A percentile compares a stretch with the other conserved stretches of the same genome.
phyloP scores from a whole-genome alignment of 2,797 vertebrate genomes.

The Lophotriccus pileatus region DNA sequence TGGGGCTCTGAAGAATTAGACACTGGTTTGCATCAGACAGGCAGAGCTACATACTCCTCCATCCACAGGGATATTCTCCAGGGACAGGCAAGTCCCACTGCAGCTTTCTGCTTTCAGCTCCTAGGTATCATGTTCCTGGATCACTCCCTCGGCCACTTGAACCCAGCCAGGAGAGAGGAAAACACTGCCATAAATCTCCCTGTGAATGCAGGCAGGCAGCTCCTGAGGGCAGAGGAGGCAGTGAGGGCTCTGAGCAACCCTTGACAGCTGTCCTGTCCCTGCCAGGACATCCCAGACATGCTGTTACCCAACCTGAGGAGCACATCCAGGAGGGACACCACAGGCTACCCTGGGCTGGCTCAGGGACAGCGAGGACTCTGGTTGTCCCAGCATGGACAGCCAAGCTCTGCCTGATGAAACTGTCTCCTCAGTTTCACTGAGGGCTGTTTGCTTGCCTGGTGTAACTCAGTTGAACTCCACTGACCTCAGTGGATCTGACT shows the following conservation, averaged over 20 bases:
- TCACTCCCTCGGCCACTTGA: not conserved
- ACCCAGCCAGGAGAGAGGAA: not conserved
- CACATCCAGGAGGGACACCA: not conserved
- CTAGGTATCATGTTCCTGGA: not conserved
- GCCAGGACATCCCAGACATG: not conserved
- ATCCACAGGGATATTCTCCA: not conserved
- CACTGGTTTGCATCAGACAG: not conserved
- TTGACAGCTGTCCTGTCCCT: not conserved
- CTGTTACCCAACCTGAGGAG: not conserved
- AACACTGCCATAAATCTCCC: conserved; percentile 7
- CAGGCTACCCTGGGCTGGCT: not conserved
- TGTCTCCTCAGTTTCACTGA: not conserved
- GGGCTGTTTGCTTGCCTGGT: not conserved
- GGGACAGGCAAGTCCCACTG: not conserved
- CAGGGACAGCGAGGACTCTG: fast-evolving
- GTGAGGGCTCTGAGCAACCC: not conserved
- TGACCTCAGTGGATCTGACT: not conserved
- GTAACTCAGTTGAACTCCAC: not conserved
- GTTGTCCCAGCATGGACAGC: not conserved
- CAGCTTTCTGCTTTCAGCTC: not conserved
- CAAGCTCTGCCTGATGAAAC: not conserved
- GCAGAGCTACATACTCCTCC: not conserved
- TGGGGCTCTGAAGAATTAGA: not conserved
- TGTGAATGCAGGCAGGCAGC: not conserved
- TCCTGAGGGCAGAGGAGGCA: not conserved